Conservation (phyloP, 2,797 vertebrate genomes). For the Eurystomus glaucurus region DNA sequence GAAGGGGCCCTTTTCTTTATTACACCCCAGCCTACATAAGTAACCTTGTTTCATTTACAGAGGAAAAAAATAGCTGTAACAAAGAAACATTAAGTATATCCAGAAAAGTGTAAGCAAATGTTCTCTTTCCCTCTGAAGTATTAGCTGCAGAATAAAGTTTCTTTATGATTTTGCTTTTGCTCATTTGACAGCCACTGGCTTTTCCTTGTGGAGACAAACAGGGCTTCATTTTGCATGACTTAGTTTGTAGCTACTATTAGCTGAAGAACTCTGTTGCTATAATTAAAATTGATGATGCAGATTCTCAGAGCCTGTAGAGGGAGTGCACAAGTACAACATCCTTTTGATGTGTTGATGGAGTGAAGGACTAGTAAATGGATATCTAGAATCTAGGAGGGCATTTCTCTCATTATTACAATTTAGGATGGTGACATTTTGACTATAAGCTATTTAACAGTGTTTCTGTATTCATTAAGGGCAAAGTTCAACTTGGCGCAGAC, state of each 20-base stretch:
- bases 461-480: conserved; percentile 76
- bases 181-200: not conserved
- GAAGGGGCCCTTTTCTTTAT: conserved; percentile 15
- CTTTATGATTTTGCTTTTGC: conserved; percentile 27
- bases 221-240: conserved; percentile 8
- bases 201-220: conserved; percentile 6
- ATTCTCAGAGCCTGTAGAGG: conserved; percentile 72
- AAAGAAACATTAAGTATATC: conserved; percentile 26
- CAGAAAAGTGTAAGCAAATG: conserved; percentile 4
- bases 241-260: conserved; percentile 24
- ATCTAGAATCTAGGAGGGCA: conserved; percentile 64
- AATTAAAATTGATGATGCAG: conserved; percentile 62
- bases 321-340: conserved; percentile 47
- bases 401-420: conserved; percentile 71
- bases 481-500: conserved; percentile 72
- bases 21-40: conserved; percentile 8
- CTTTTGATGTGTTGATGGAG: conserved; percentile 63
- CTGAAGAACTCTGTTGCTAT: conserved; percentile 39
- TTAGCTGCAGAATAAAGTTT: conserved; percentile 1
- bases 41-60: conserved; percentile 18
- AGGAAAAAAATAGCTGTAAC: not conserved
- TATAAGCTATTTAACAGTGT: conserved; percentile 72
- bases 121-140: not conserved
- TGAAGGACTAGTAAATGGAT: conserved; percentile 47
- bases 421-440: conserved; percentile 74